Evolutionary conservation across 92 coral and sea anemone species (phyloP), one percentile per base, ranked within the genome.

Genomic region (Phenganax marumi): DNA sequence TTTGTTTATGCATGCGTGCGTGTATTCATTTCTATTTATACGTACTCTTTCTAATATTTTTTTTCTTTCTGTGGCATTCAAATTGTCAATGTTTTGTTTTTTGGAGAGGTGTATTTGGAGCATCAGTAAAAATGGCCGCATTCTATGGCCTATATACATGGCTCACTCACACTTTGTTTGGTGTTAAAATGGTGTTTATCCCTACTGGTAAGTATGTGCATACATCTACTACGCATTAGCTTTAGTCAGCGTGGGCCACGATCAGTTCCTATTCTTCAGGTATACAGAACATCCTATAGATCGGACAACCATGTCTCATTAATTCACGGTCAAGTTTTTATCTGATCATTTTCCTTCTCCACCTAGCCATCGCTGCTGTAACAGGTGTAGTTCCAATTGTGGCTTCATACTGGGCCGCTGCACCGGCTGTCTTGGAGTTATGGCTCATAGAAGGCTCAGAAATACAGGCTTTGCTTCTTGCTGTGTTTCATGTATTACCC

Each of bases 71-170:
- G 18, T 66, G 26, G 62, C 66, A 26, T 46, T 25, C 46, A 6
- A 7, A 46, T 12, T 39, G 56, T 10, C 10, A 47, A 46, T 0
- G 51, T 47, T 21, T 14, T 79, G 8, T 54, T 75, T 53, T 85
- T 79, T 46, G 12, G 80, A 92, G 98, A 86, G 98, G 91, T 83
- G 98, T 95, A 5, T 95, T 95, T 89, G 98, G 97, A 70, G 98
- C 98, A 50, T 92, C 98, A 22, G 82, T 95, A 51, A 95, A 95
- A 89, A 95, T 95, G 98, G 98, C 98, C 11, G 83, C 93, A 50
- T 95, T 95, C 76, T 92, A 95, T 86, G 98, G 98, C 0, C 73
- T 92, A 60, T 95, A 95, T 80, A 95, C 98, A 16, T 92, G 97
- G 97, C 90, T 95, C 76, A 95, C 97, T 13, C 98, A 95, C 79